phyloP scores from a whole-genome alignment of 2,888 invertebrate species.

The Diloba caeruleocephala region DNA sequence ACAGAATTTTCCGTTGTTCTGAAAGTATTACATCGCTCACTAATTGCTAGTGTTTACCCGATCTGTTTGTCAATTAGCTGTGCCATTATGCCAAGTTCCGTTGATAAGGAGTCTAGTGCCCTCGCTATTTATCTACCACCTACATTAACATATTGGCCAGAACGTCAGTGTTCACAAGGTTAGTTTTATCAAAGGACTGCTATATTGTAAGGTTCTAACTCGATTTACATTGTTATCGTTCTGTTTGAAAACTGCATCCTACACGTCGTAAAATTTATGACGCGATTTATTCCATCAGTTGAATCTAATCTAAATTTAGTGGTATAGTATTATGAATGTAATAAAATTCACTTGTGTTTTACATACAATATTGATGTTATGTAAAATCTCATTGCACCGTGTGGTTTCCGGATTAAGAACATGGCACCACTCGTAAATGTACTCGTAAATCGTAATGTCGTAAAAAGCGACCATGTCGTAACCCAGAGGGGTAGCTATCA shows the following conservation, averaged over 20 bases:
- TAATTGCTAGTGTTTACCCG: slow-evolving; percentile 39
- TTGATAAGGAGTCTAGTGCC: slow-evolving; percentile 61
- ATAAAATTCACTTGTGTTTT: slow-evolving; percentile 34
- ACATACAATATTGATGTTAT: slow-evolving; percentile 13
- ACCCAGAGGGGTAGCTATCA: no score
- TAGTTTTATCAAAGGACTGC: slow-evolving; percentile 38
- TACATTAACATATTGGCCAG: slow-evolving; percentile 57
- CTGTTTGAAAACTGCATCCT: slow-evolving; percentile 57
- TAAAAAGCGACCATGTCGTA: no score
- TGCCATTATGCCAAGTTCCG: slow-evolving; percentile 49
- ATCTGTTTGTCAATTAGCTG: slow-evolving; percentile 60
- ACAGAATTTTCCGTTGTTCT: slow-evolving; percentile 24
- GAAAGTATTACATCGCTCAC: slow-evolving; percentile 22
- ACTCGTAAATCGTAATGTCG: no score
- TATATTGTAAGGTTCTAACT: slow-evolving; percentile 41
- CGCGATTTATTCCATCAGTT: slow-evolving; percentile 34
- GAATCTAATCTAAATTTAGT: slow-evolving; percentile 51
- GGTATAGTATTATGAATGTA: slow-evolving; percentile 26
- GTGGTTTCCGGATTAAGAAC: no score
- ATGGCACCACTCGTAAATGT: no score
- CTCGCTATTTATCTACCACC: slow-evolving; percentile 60
- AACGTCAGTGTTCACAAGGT: slow-evolving; percentile 52
- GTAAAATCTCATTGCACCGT: slow-evolving; percentile 21
- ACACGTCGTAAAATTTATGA: slow-evolving; percentile 53
- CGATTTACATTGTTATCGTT: slow-evolving; percentile 72